phyloP scores from a whole-genome alignment of 2,113 vertebrate species.

The Dromiciops gliroides region DNA sequence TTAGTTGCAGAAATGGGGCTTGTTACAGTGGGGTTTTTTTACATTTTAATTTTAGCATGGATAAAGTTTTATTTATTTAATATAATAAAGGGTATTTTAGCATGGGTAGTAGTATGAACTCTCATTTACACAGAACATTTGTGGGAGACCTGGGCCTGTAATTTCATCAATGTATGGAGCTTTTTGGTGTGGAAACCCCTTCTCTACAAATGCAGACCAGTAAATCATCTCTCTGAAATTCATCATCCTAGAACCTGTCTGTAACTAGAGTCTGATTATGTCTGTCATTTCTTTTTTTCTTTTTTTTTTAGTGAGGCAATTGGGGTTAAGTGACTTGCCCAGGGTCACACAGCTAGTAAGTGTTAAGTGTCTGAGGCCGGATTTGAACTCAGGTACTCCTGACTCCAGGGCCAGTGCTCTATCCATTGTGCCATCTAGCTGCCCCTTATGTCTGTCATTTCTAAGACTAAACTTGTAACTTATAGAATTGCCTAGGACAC shows the following conservation, averaged over 20 bases:
- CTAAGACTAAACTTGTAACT: not conserved
- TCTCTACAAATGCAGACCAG: not conserved
- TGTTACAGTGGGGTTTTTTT: not conserved
- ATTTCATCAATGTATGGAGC: not conserved
- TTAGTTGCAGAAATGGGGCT: not conserved
- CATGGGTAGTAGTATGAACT: not conserved
- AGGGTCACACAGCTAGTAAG: no score
- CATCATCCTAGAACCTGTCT: not conserved
- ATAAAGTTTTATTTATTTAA: not conserved
- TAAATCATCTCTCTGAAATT: not conserved
- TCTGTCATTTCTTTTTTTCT: not conserved
- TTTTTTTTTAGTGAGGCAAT: no score
- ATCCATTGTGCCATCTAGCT: no score
- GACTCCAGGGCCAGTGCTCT: no score
- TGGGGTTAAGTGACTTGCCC: no score
- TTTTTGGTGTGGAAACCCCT: not conserved
- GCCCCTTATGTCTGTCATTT: not conserved
- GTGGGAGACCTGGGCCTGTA: not conserved
- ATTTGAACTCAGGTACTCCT: no score
- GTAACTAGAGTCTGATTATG: not conserved
- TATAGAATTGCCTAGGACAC: not conserved
- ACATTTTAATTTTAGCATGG: not conserved
- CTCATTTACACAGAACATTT: not conserved
- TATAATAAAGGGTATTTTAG: not conserved
- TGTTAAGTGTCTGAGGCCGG: no score